Evolutionary conservation across 1,140 invertebrate genomes (phyloP), one percentile per base, ranked within the genome.

Genomic region (Pogonomyrmex barbatus): DNA sequence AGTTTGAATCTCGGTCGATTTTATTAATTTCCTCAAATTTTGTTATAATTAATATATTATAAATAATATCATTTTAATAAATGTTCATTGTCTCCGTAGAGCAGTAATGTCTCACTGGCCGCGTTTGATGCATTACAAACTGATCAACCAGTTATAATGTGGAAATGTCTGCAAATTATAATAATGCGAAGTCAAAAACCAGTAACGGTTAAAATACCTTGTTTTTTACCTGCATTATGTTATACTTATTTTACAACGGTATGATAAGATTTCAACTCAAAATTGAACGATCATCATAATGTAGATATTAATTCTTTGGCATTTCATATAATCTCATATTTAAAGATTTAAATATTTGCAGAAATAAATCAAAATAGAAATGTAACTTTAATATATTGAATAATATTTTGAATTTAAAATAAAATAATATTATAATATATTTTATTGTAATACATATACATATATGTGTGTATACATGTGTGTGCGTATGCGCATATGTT

Each of bases 151-250:
- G 12, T 52, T 6, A 17, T 36, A 39, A 3, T 63, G 9, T 24
- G 33, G 4, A 77, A 77, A n/a, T n/a, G 4, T 42, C 12, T 85
- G 5, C 14, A 63, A 2, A 30, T 45, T 8, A 47, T 63, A 17
- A 33, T 65, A 52, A 3, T 33, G n/a, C 85, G 91, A 58, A 58
- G 77, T 62, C 90, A 90, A 58, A 90, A 90, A 67, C 87, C 89
- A 0, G 39, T 92, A 17, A 62, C 70, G 0, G 85, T 92, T 47
- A 77, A 85, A 14, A 78, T 91, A 0, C 14, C 30, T 1, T 89
- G 89, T 14, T 14, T 91, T 2, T 56, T 93, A 30, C 78, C 82
- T 4, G 83, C 79, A 68, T 71, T 92, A 36, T 91, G 91, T n/a
- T 79, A 89, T 24, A 62, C 62, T 24, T 91, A 89, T 45, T 93